These are phyloP conservation scores for Channa argus DNA, from an alignment of 2,113 vertebrate genomes.

Conservation along the genomic window DNA sequence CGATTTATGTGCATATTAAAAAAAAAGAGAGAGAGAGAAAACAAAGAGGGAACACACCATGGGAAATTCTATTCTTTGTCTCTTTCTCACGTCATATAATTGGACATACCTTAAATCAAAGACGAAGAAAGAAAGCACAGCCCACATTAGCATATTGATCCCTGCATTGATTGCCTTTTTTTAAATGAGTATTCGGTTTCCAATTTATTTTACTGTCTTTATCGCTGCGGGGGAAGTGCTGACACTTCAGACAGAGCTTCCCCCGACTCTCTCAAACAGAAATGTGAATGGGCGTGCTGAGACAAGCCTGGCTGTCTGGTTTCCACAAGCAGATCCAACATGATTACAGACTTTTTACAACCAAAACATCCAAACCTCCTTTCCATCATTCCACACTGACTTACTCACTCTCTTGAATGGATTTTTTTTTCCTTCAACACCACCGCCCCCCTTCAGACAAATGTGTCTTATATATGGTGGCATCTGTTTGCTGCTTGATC, in stretches of 20 bases:
- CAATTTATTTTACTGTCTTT: background rate
- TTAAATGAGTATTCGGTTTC: conserved; percentile 47
- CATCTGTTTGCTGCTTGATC: too few relatives aligned
- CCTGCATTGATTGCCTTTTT: conserved; percentile 42
- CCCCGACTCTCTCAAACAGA: conserved; percentile 1
- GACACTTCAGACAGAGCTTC: conserved; percentile 36
- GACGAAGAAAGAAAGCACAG: background rate
- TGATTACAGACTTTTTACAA: conserved; percentile 63
- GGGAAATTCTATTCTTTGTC: background rate
- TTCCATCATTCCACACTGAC: conserved; percentile 48
- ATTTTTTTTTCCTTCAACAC: too few relatives aligned
- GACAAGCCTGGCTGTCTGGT: conserved; percentile 55
- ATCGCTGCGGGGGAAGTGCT: conserved; percentile 4
- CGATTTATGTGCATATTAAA: conserved; percentile 11
- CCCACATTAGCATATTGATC: conserved; percentile 48
- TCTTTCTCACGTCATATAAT: background rate
- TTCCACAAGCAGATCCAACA: conserved; percentile 33
- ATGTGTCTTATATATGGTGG: too few relatives aligned
- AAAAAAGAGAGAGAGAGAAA: conserved; percentile 5
- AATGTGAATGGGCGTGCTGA: conserved; percentile 31
- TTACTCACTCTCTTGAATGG: conserved; percentile 46
- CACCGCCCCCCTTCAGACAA: too few relatives aligned
- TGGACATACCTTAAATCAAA: conserved; percentile 3
- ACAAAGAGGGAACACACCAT: conserved; percentile 23
- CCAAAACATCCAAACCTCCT: conserved; percentile 24